Percentiles rank a stretch among this genome's conserved stretches.
Evolutionary conservation across 53 echinoderm and acorn worm genomes (phyloP).

Genomic region (Echinarachnius parma): DNA sequence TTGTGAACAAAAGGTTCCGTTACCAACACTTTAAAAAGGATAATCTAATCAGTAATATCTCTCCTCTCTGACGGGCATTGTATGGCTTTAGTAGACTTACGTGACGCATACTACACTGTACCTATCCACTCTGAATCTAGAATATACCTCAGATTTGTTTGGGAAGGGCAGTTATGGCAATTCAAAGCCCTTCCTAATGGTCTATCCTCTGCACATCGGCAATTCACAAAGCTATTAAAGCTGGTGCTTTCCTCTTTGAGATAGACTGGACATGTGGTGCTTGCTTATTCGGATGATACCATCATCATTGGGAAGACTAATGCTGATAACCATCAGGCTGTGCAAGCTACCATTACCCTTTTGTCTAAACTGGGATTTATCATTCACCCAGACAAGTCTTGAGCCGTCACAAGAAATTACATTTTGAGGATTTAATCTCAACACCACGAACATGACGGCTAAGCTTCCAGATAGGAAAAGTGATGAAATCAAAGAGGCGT

Average conservation of each 20-base stretch:
- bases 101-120: too few species aligned
- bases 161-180: slow-evolving; percentile 1
- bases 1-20: too few species aligned
- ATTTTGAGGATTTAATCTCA: too few species aligned
- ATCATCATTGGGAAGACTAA: not conserved
- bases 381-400: not conserved
- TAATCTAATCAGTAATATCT: too few species aligned
- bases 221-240: too few species aligned
- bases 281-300: not conserved
- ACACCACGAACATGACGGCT: too few species aligned
- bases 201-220: too few species aligned
- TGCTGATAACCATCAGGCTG: not conserved
- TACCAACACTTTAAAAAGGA: too few species aligned
- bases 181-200: too few species aligned
- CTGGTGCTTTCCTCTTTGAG: slow-evolving; percentile 3
- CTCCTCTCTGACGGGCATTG: not conserved
- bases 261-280: not conserved
- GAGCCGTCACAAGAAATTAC: too few species aligned
- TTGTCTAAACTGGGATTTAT: not conserved
- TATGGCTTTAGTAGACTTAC: not conserved
- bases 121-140: slow-evolving; percentile 1
- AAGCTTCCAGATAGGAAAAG: too few species aligned
- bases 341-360: not conserved
- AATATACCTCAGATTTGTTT: not conserved
- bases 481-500: too few species aligned